Conservation (phyloP, 1,140 invertebrate genomes). For the Oreohelix idahoensis region DNA sequence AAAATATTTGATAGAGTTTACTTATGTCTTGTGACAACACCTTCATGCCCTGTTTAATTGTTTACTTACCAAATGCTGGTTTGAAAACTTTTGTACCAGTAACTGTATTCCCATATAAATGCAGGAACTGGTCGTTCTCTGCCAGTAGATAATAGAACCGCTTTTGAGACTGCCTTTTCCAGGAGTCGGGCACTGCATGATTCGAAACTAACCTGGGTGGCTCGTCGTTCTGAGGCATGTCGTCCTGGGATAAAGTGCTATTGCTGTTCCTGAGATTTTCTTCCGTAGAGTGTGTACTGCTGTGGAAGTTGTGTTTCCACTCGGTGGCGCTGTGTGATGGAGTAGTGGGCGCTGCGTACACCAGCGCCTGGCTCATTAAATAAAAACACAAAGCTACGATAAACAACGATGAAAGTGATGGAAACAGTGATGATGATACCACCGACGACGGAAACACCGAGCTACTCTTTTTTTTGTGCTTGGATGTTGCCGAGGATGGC, state of each 20-base stretch:
- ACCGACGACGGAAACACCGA: not conserved
- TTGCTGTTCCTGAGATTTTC: not conserved
- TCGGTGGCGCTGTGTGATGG: not conserved
- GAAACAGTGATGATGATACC: not conserved
- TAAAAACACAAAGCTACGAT: not conserved
- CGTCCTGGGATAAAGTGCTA: not conserved
- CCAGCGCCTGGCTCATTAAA: not conserved
- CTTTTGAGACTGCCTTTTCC: constrained; percentile 1
- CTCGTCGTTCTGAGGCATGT: constrained; percentile 12
- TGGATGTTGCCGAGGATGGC: not conserved
- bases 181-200: not conserved
- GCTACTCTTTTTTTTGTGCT: not conserved
- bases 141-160: not conserved
- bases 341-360: not conserved
- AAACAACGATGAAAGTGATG: not conserved
- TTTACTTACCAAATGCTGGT: not conserved
- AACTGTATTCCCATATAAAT: not conserved
- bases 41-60: no score
- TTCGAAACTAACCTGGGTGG: not conserved
- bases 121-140: constrained; percentile 16
- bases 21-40: no score
- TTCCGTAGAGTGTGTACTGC: not conserved
- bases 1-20: no score
- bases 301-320: not conserved
- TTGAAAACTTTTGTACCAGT: not conserved